A percentile compares a stretch with the other conserved stretches of the same genome.
Evolutionary conservation across 2,888 invertebrate species (phyloP).

Genomic region (Drosophila yooni): DNA sequence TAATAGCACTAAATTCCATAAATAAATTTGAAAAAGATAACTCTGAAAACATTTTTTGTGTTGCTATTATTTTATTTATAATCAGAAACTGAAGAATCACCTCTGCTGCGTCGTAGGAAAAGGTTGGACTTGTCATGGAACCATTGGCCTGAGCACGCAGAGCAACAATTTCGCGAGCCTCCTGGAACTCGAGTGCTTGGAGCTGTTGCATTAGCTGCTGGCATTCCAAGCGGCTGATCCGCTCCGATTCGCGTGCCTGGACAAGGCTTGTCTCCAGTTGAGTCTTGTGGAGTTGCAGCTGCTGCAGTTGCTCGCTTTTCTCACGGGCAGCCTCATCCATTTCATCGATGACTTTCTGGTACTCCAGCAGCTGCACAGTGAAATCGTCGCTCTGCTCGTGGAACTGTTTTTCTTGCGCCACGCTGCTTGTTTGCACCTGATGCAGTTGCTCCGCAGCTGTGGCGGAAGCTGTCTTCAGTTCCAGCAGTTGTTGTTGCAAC

Average conservation of each 20-base stretch:
- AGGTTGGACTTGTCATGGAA: neutral
- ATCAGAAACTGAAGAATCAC: neutral
- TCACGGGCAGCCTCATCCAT: slow-evolving; percentile 71
- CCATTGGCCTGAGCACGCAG: slow-evolving; percentile 59
- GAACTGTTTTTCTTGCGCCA: slow-evolving; percentile 46
- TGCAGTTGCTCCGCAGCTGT: slow-evolving; percentile 53
- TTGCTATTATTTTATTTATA: neutral
- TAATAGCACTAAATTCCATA: neutral
- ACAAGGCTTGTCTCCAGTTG: slow-evolving; percentile 60
- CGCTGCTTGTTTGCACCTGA: slow-evolving; percentile 54
- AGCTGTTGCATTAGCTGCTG: slow-evolving; percentile 61
- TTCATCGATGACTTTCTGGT: slow-evolving; percentile 78
- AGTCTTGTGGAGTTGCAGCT: slow-evolving; percentile 55
- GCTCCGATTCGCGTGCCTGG: slow-evolving; percentile 49
- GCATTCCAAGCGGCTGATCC: slow-evolving; percentile 52
- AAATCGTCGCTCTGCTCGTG: slow-evolving; percentile 58
- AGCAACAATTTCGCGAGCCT: slow-evolving; percentile 69
- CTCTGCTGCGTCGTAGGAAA: slow-evolving; percentile 24
- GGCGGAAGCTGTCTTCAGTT: slow-evolving; percentile 26
- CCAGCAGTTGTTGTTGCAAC: slow-evolving; percentile 44
- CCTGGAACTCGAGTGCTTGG: slow-evolving; percentile 69
- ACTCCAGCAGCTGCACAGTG: slow-evolving; percentile 67
- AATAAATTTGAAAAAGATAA: neutral
- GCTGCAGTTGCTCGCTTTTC: slow-evolving; percentile 54
- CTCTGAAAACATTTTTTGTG: neutral